phyloP scores from a whole-genome alignment of 1,140 invertebrate genomes.

The Eurosta solidaginis region DNA sequence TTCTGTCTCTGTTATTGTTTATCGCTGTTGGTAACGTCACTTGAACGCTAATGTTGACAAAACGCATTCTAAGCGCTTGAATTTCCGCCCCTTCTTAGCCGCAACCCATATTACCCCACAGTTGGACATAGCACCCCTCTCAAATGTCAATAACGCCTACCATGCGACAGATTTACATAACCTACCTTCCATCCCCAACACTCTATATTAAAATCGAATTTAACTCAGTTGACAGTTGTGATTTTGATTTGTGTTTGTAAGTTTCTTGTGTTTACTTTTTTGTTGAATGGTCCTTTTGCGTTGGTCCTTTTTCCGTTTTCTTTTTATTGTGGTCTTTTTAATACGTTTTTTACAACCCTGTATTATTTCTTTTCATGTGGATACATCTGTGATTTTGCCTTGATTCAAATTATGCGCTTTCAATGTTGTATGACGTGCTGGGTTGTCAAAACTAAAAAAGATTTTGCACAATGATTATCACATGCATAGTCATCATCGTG shows the following conservation, averaged over 20 bases:
- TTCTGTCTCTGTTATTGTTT: background rate
- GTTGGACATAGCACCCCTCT: no score
- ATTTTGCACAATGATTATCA: no score
- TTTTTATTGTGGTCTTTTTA: background rate
- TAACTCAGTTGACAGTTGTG: slow-evolving; percentile 2
- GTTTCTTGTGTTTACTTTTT: slow-evolving; percentile 12
- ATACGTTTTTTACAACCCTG: background rate
- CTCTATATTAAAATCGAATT: background rate
- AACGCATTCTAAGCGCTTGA: slow-evolving; percentile 23
- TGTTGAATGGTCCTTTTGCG: background rate
- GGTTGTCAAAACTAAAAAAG: no score
- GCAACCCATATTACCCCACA: no score
- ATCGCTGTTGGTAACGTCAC: background rate
- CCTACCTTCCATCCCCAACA: background rate
- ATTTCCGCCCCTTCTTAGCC: slow-evolving; percentile 1
- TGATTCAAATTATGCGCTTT: no score
- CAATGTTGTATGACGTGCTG: no score
- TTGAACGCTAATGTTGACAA: slow-evolving; percentile 25
- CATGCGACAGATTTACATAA: background rate
- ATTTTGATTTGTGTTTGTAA: slow-evolving; percentile 28
- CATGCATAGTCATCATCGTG: no score
- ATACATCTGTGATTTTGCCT: background rate
- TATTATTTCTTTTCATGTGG: background rate
- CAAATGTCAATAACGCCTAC: no score
- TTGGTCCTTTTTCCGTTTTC: slow-evolving; percentile 17